Evolutionary conservation across 2,113 vertebrate genomes (phyloP), one percentile per base, ranked within the genome.

Genomic region (Dunckerocampus dactyliophorus): DNA sequence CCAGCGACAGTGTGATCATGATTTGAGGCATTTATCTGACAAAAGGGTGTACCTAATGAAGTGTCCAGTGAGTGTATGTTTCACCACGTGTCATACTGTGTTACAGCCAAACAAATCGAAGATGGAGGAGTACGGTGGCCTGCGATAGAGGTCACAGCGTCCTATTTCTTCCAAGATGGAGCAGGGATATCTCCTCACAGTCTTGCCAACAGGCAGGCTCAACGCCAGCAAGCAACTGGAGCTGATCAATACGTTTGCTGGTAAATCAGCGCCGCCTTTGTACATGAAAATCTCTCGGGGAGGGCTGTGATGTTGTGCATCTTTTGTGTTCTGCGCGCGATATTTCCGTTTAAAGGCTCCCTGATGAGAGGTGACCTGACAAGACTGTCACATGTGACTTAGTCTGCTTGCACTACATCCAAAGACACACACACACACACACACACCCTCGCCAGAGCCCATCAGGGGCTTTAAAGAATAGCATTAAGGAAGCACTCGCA

Each of bases 301-400:
- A 19, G 19, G n/a, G 21, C n/a, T 50, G 48, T 16, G 12, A 8
- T 6, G 3, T 14, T 1, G 20, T 48, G 1, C 19, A 20, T 67
- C 11, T 52, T 46, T 54, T 69, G 17, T 50, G 21, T 63, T 10
- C 47, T 17, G 24, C 24, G 28, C 42, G 39, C 51, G 53, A 48
- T 64, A 47, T 37, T 10, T 53, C 50, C 58, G 17, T 20, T 11
- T 59, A 66, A 42, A 59, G 16, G 47, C 59, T 64, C 75, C 65
- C 74, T 88, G 86, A 88, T 69, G 73, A 77, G 79, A 84, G 62
- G 67, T 72, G 81, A 85, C 77, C 83, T 85, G 88, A 88, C 80
- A 88, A 2, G 69, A 81, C 74, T 81, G 78, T 79, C 84, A 78
- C 86, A 80, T 74, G 82, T 79, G 79, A 84, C 78, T 88, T 80